Conservation (phyloP, 2,113 vertebrate species). For the Bucco capensis region DNA sequence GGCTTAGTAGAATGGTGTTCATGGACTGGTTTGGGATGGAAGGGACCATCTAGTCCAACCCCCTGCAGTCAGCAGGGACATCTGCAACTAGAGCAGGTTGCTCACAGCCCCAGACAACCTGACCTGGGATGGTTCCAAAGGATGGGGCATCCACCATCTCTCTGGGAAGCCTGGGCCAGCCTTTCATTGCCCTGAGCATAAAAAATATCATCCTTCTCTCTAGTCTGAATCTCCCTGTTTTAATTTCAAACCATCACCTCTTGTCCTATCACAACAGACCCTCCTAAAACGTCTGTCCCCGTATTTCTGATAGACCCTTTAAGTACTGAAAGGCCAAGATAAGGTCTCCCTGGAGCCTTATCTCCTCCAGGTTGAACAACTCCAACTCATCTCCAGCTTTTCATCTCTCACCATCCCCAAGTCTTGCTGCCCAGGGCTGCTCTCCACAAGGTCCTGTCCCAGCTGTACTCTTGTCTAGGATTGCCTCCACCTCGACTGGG, state of each 20-base stretch:
- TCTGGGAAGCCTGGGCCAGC: background rate
- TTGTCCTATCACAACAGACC: background rate
- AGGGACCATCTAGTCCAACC: background rate
- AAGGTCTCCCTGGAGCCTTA: background rate
- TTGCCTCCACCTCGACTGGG: background rate
- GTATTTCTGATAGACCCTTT: background rate
- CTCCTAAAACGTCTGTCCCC: background rate
- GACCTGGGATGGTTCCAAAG: background rate
- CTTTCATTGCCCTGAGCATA: accelerated
- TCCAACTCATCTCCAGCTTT: no score
- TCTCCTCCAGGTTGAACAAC: background rate
- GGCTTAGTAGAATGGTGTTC: no score
- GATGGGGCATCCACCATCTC: background rate
- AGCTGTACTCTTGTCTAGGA: no score
- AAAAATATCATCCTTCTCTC: background rate
- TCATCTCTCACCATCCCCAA: no score
- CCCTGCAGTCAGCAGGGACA: background rate
- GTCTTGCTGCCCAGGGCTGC: no score
- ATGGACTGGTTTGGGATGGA: background rate
- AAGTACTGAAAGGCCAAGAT: background rate
- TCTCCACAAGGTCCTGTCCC: no score
- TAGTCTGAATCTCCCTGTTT: background rate
- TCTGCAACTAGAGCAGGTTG: background rate
- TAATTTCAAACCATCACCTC: background rate
- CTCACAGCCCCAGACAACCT: accelerated